Conservation (phyloP, 2,797 vertebrate species). For the Gymnoscopelus microlampas region DNA sequence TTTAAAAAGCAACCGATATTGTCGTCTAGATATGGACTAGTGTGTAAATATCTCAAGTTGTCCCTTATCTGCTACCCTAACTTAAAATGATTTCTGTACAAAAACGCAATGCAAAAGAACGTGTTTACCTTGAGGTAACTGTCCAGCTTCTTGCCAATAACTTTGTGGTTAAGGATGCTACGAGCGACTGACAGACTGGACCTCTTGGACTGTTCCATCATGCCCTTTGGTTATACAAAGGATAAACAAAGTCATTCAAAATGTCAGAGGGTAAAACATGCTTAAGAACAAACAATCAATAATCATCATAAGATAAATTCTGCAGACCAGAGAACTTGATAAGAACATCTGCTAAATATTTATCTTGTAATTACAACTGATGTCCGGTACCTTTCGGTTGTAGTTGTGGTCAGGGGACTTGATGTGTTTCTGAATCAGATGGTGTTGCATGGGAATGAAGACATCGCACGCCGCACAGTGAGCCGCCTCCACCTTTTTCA, state of each 20-base stretch:
- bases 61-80: too few species aligned
- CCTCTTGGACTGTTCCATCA: conserved; percentile 96
- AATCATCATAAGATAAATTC: too few species aligned
- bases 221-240: conserved; percentile 77
- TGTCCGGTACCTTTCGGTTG: conserved; percentile 86
- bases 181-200: conserved; percentile 90
- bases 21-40: too few species aligned
- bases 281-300: neutral
- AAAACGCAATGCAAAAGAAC: too few species aligned
- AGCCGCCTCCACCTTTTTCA: conserved; percentile 93
- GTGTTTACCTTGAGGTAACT: conserved; percentile 88
- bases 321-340: too few species aligned
- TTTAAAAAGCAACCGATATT: too few species aligned
- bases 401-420: conserved; percentile 92
- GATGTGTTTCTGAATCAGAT: conserved; percentile 92
- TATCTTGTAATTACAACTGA: too few species aligned
- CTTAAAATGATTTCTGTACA: too few species aligned
- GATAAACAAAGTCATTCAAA: neutral
- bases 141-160: conserved; percentile 94
- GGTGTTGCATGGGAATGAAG: conserved; percentile 94
- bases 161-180: conserved; percentile 95
- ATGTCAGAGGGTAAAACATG: neutral
- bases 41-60: too few species aligned
- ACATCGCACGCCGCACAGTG: conserved; percentile 94
- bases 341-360: too few species aligned